Base-by-base conservation (phyloP, 64 coral and sea anemone genomes). In the Montipora foliosa region DNA sequence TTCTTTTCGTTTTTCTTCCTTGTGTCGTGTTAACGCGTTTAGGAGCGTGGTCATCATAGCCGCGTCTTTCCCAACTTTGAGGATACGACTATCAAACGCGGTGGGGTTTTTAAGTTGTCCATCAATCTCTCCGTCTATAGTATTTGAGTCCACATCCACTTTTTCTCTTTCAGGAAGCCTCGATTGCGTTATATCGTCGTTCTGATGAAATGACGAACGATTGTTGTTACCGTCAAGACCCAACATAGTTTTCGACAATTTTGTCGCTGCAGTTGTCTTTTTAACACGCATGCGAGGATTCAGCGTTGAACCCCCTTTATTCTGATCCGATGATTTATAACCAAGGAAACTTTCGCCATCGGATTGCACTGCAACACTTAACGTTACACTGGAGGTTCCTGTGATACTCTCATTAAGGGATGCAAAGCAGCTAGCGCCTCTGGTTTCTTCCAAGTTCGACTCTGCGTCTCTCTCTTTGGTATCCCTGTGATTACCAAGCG, bases 361-460 rank as follows among this genome's bases (percentile, higher is more conserved):
- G 15, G 91, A 88, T 77, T 87, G 58, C 20, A 93, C 83, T 19
- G 91, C 91, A 48, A 93, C 22, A 55, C 91, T 93, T 67, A 93
- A 74, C 45, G 91, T 87, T 4, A 93, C 61, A 47, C 91, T 93
- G 9, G 91, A 80, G 51, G 83, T 93, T 10, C 45, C 91, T 13
- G 61, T 13, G 10, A 79, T 66, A 52, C 83, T 93, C 76, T 75
- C 37, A 77, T 84, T 61, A 15, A 69, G 44, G 37, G 62, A 44
- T 17, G 82, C 91, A 72, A 93, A 93, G 13, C 73, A 49, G 48
- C 91, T 88, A 4, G 91, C 83, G 10, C 83, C 91, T 19, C 91
- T 77, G 0, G 19, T 59, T 13, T 81, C 77, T 8, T 53, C 77
- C 11, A 55, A 62, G 24, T 71, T 11, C 55, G 12, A 22, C 68